phyloP scores from a whole-genome alignment of 2,888 invertebrate genomes.

The Ischnus inquisitorius region DNA sequence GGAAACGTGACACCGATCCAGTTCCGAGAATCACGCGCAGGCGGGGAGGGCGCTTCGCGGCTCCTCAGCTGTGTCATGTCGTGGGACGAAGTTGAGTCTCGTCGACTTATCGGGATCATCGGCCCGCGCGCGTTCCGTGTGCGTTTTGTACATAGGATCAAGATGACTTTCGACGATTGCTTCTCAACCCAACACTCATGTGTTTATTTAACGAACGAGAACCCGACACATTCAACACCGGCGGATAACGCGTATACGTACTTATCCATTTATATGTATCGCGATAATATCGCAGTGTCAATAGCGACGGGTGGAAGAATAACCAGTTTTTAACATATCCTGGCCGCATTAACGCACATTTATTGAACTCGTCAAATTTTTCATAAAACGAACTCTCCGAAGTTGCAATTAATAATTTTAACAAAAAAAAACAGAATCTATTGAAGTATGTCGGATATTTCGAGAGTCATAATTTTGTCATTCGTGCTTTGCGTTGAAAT shows the following conservation, averaged over 20 bases:
- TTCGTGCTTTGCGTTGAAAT: too few species aligned
- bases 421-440: background rate
- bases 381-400: background rate
- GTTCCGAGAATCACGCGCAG: conserved; percentile 59
- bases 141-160: conserved; percentile 32
- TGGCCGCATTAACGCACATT: background rate
- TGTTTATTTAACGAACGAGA: conserved; percentile 49
- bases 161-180: conserved; percentile 30
- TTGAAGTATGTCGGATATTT: background rate
- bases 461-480: background rate
- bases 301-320: conserved; percentile 28
- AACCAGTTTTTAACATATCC: conserved; percentile 12
- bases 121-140: conserved; percentile 35
- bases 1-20: conserved; percentile 65
- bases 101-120: conserved; percentile 67
- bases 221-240: background rate
- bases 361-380: background rate
- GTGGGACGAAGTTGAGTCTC: conserved; percentile 51
- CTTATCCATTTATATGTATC: conserved; percentile 19
- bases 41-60: conserved; percentile 19
- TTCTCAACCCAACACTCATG: background rate
- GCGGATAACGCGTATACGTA: background rate
- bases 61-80: conserved; percentile 37
- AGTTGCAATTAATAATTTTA: background rate
- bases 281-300: conserved; percentile 39